Conservation (phyloP, 2,888 invertebrate genomes). For the Molanna angustata region DNA sequence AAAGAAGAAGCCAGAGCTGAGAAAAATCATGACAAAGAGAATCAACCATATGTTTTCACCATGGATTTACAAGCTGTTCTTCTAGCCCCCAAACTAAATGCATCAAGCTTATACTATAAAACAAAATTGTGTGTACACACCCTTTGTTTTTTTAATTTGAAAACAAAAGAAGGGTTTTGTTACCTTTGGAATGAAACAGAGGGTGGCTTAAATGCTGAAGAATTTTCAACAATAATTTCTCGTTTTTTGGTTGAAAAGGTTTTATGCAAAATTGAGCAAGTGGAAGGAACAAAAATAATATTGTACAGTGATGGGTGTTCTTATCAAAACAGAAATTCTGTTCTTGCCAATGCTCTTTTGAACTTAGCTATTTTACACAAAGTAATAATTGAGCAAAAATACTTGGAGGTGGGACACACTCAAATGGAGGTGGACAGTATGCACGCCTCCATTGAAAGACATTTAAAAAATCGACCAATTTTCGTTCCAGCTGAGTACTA, state of each 20-base stretch:
- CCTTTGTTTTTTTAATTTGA: conserved; percentile 6
- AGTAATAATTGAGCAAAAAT: too few species aligned
- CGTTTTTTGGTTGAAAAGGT: conserved; percentile 2
- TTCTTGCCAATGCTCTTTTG: too few species aligned
- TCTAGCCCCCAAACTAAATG: conserved; percentile 5
- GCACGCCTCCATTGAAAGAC: too few species aligned
- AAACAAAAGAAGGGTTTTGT: conserved; percentile 8
- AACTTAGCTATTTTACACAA: too few species aligned
- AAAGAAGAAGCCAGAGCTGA: too few species aligned
- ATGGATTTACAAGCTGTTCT: conserved; percentile 12
- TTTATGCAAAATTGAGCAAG: background rate
- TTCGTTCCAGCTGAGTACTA: too few species aligned
- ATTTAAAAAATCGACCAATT: too few species aligned
- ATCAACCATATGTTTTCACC: conserved; percentile 2
- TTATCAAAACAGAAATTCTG: conserved; percentile 4
- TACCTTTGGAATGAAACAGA: conserved; percentile 8
- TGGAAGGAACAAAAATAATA: conserved; percentile 2
- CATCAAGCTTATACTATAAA: conserved; percentile 4
- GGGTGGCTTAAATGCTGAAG: conserved; percentile 9
- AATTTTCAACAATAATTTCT: conserved; percentile 3
- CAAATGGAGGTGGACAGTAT: too few species aligned
- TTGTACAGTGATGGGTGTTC: conserved; percentile 9
- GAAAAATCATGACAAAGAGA: too few species aligned
- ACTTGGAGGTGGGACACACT: too few species aligned
- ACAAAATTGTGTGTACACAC: conserved; percentile 9